These are phyloP conservation scores for Leucosticte australis DNA, from an alignment of 2,113 vertebrate species.

Conservation along the genomic window DNA sequence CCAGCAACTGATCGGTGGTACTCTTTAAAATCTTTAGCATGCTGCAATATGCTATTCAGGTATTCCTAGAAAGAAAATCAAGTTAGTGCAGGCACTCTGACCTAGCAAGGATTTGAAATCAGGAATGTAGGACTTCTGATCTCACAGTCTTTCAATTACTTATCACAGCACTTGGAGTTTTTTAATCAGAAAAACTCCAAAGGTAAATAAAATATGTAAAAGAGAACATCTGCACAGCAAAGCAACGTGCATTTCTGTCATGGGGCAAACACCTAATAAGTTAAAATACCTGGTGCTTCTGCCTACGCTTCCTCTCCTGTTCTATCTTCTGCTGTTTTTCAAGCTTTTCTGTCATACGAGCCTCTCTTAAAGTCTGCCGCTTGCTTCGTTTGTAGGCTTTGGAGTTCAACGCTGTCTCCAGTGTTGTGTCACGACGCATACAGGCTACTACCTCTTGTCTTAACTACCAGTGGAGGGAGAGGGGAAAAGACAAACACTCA, in stretches of 20 bases:
- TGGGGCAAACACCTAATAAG: rapidly evolving
- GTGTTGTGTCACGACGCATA: slow-evolving; percentile 94
- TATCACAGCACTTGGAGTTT: background rate
- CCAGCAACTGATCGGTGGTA: slow-evolving; percentile 94
- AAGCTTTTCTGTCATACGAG: slow-evolving; percentile 97
- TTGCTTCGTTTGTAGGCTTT: slow-evolving; percentile 98
- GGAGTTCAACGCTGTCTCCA: slow-evolving; percentile 96
- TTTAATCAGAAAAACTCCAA: background rate
- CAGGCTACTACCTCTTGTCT: slow-evolving; percentile 97
- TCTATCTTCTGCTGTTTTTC: slow-evolving; percentile 99
- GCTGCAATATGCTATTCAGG: slow-evolving; percentile 96
- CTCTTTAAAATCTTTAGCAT: slow-evolving; percentile 99
- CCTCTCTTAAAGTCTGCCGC: slow-evolving; percentile 93
- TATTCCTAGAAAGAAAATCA: slow-evolving; percentile 84
- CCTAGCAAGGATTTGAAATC: background rate
- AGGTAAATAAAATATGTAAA: background rate
- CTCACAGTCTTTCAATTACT: background rate
- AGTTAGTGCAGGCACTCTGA: background rate
- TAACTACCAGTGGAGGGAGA: slow-evolving; percentile 70
- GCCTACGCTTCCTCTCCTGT: slow-evolving; percentile 95
- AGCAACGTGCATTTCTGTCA: background rate
- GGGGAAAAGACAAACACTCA: background rate
- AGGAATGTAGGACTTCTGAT: background rate
- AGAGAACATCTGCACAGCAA: background rate
- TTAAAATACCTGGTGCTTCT: slow-evolving; percentile 92